Evolutionary conservation across 2,113 vertebrate species (phyloP).

Genomic region (Corythornis madagascariensis): DNA sequence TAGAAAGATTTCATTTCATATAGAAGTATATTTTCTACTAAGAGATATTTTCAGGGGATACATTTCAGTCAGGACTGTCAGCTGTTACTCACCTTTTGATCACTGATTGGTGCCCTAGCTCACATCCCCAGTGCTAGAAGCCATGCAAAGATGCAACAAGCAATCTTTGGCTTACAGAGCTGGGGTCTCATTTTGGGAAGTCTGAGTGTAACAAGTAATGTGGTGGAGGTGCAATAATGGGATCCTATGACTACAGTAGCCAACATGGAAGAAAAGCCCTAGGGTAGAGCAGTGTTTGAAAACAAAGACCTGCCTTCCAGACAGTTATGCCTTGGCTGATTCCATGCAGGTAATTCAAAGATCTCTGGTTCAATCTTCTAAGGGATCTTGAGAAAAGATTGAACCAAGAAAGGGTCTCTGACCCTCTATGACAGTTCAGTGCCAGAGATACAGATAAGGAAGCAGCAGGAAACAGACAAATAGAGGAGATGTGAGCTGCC

Average conservation of each 20-base stretch:
- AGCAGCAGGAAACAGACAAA: neutral
- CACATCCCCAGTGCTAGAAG: neutral
- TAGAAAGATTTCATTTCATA: neutral
- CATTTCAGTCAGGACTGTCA: neutral
- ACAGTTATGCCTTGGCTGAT: neutral
- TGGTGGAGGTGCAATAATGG: neutral
- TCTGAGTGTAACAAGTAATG: neutral
- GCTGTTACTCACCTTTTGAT: neutral
- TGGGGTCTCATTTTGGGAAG: neutral
- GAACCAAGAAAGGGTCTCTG: neutral
- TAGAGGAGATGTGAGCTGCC: neutral
- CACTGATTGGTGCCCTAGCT: neutral
- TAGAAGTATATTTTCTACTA: neutral
- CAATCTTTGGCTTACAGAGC: neutral
- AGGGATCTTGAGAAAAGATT: neutral
- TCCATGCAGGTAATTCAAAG: neutral
- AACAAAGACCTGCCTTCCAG: neutral
- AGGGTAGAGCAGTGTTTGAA: neutral
- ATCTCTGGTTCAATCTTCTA: neutral
- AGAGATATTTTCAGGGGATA: neutral
- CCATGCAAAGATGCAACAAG: neutral
- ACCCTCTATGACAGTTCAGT: neutral
- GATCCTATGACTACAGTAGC: neutral
- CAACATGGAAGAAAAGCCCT: neutral
- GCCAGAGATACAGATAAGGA: neutral